Evolutionary conservation across 53 echinoderm and acorn worm species (phyloP).

Genomic region (Antedon mediterranea): DNA sequence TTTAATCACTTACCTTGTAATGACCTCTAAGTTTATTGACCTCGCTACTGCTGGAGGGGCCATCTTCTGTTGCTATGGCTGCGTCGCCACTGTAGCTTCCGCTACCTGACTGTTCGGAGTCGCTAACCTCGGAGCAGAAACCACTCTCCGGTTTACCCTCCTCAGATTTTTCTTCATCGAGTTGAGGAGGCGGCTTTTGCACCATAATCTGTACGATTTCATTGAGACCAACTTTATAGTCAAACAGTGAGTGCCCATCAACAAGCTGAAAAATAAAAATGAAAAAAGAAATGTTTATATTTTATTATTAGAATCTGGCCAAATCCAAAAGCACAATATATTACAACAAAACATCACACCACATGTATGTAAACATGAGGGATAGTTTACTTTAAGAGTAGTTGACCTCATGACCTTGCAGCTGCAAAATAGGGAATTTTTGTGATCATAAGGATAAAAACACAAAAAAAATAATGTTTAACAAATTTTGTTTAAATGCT

Average conservation of each 20-base stretch:
- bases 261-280: constrained; percentile 38
- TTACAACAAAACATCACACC: too few relatives aligned
- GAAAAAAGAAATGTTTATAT: too few relatives aligned
- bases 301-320: too few relatives aligned
- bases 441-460: too few relatives aligned
- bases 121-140: constrained; percentile 73
- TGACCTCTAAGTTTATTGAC: constrained; percentile 18
- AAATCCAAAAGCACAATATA: too few relatives aligned
- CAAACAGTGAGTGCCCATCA: constrained; percentile 70
- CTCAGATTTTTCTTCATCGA: not conserved
- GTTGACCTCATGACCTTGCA: too few relatives aligned
- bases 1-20: constrained; percentile 27
- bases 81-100: constrained; percentile 8
- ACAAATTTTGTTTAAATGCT: too few relatives aligned
- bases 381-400: too few relatives aligned
- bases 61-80: constrained; percentile 10
- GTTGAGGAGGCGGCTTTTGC: not conserved
- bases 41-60: constrained; percentile 48
- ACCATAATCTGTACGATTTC: constrained; percentile 83
- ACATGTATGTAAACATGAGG: too few relatives aligned
- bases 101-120: constrained; percentile 37
- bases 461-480: too few relatives aligned
- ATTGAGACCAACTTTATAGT: constrained; percentile 73
- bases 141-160: constrained; percentile 72
- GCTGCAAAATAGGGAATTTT: too few relatives aligned